phyloP scores from a whole-genome alignment of 2,113 vertebrate genomes.

The Oreochromis spilurus region DNA sequence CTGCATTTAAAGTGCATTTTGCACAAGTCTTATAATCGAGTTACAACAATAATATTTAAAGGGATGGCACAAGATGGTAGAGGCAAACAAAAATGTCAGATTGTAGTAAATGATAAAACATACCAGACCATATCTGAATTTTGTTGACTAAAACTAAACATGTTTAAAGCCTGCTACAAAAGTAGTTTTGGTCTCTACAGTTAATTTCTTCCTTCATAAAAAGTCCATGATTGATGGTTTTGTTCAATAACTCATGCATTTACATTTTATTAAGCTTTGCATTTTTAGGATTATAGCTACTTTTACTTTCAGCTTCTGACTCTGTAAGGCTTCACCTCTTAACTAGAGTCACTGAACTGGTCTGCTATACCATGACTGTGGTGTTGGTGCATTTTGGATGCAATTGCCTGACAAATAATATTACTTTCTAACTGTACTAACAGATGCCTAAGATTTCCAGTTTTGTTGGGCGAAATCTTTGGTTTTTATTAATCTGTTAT shows the following conservation, averaged over 20 bases:
- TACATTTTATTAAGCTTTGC: neutral
- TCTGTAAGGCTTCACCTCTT: neutral
- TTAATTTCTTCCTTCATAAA: neutral
- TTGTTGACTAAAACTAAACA: neutral
- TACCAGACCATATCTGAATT: neutral
- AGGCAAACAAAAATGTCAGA: neutral
- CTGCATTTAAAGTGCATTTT: neutral
- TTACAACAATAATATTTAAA: neutral
- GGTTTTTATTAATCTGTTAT: neutral
- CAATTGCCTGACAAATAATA: neutral
- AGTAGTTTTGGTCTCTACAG: neutral
- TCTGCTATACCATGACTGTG: neutral
- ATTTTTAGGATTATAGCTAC: neutral
- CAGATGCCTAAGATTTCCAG: neutral
- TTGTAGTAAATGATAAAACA: neutral
- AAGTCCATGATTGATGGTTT: neutral
- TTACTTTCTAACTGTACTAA: neutral
- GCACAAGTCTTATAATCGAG: neutral
- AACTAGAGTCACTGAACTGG: neutral
- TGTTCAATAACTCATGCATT: neutral
- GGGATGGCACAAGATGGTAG: neutral
- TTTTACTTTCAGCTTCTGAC: rapidly evolving
- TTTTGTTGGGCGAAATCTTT: neutral
- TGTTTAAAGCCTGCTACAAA: neutral
- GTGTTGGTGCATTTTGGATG: neutral